Evolutionary conservation across 2,888 invertebrate genomes (phyloP).

Genomic region (Liodrosophila aerea): DNA sequence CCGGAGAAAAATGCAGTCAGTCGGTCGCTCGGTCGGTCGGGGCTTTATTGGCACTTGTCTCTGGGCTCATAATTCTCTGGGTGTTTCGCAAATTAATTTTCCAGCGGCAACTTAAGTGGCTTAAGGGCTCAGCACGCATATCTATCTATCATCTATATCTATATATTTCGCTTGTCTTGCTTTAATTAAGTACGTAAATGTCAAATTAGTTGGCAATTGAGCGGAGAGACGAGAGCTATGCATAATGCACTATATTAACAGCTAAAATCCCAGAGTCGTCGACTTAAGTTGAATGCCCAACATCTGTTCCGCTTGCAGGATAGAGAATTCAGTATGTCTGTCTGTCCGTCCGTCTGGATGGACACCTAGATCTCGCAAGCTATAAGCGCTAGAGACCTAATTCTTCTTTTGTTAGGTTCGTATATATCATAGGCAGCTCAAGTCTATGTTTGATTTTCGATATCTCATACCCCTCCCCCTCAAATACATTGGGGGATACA

Average conservation of each 20-base stretch:
- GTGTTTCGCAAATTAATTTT: conserved; percentile 66
- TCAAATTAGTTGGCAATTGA: conserved; percentile 70
- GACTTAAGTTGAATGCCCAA: too few relatives aligned
- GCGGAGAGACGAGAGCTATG: background rate
- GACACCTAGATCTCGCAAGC: too few relatives aligned
- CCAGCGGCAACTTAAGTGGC: conserved; percentile 66
- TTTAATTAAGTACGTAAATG: conserved; percentile 63
- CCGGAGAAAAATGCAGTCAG: conserved; percentile 11
- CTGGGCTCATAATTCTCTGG: conserved; percentile 35
- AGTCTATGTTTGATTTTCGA: too few relatives aligned
- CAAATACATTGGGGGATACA: too few relatives aligned
- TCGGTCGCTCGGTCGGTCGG: too few relatives aligned
- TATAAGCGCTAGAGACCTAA: too few relatives aligned
- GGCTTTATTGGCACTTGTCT: conserved; percentile 52
- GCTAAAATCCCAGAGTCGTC: conserved; percentile 3
- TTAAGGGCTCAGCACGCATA: conserved; percentile 58
- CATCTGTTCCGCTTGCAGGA: too few relatives aligned
- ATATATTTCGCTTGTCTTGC: conserved; percentile 5
- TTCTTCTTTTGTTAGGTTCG: too few relatives aligned
- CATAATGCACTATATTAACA: background rate
- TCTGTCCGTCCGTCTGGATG: too few relatives aligned
- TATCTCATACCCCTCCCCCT: too few relatives aligned
- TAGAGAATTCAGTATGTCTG: too few relatives aligned
- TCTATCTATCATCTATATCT: background rate
- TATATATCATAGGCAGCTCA: too few relatives aligned